Conservation (phyloP, 2,113 vertebrate species). For the Opisthocomus hoazin region DNA sequence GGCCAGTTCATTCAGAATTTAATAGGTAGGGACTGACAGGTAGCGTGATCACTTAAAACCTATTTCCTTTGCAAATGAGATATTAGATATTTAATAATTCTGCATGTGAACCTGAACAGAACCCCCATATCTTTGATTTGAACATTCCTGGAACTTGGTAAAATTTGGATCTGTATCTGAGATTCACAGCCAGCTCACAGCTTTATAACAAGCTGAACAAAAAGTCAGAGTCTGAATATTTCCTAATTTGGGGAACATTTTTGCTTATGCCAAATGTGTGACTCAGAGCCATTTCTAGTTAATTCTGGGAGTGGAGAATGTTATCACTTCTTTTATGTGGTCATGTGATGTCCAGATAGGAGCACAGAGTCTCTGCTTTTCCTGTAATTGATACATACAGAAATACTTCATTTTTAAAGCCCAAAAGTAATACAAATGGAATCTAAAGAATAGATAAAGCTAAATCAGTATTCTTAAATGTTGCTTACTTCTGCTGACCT, state of each 20-base stretch:
- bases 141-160: background rate
- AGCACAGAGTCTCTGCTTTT: background rate
- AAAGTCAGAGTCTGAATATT: conserved; percentile 14
- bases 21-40: background rate
- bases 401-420: background rate
- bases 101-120: background rate
- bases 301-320: background rate
- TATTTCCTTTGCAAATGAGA: background rate
- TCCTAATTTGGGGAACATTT: conserved; percentile 28
- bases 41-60: background rate
- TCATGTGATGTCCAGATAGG: background rate
- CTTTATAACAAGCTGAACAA: background rate
- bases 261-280: conserved; percentile 19
- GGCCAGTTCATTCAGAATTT: background rate
- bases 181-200: conserved; percentile 15
- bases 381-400: background rate
- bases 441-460: background rate
- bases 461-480: conserved; percentile 10
- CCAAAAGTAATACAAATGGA: background rate
- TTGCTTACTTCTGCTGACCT: background rate
- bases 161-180: background rate
- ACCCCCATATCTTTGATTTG: background rate
- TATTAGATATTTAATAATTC: background rate
- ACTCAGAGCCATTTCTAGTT: conserved; percentile 41
- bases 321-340: background rate